Evolutionary conservation across 2,888 invertebrate genomes (phyloP).

Genomic region (Chymomyza caudatula): DNA sequence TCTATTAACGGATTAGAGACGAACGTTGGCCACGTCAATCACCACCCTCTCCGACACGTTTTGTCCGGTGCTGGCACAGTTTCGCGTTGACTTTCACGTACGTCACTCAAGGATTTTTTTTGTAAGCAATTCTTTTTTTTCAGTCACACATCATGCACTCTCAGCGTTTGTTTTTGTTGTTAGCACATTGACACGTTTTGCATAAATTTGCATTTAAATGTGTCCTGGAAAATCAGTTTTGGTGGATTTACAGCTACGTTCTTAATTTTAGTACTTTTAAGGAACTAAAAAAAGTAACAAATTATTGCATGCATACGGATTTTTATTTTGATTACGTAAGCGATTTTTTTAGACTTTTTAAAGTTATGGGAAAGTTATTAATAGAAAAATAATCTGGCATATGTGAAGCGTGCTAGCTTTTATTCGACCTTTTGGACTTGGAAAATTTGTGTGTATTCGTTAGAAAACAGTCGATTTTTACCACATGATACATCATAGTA

Average conservation of each 20-base stretch:
- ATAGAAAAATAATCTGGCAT: too few species aligned
- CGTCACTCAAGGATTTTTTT: conserved; percentile 21
- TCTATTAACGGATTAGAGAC: conserved; percentile 75
- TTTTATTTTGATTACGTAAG: too few species aligned
- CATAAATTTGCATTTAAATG: conserved; percentile 72
- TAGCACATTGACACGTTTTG: conserved; percentile 75
- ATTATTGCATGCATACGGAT: too few species aligned
- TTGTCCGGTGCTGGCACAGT: conserved; percentile 24
- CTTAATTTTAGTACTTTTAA: too few species aligned
- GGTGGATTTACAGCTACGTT: background rate
- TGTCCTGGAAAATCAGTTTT: conserved; percentile 37
- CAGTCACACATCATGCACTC: conserved; percentile 38
- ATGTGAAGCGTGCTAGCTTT: too few species aligned
- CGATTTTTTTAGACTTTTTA: too few species aligned
- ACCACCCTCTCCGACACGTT: conserved; percentile 18
- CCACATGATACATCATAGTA: too few species aligned
- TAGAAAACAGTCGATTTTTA: too few species aligned
- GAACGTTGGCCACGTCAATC: conserved; percentile 52
- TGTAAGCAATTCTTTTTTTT: conserved; percentile 14
- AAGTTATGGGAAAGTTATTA: too few species aligned
- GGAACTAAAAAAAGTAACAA: too few species aligned
- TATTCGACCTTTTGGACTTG: too few species aligned
- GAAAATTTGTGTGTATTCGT: too few species aligned
- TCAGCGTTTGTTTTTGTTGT: conserved; percentile 53
- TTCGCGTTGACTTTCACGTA: conserved; percentile 38